Evolutionary conservation across 1,140 invertebrate genomes (phyloP).

Genomic region (Oppia nitens): DNA sequence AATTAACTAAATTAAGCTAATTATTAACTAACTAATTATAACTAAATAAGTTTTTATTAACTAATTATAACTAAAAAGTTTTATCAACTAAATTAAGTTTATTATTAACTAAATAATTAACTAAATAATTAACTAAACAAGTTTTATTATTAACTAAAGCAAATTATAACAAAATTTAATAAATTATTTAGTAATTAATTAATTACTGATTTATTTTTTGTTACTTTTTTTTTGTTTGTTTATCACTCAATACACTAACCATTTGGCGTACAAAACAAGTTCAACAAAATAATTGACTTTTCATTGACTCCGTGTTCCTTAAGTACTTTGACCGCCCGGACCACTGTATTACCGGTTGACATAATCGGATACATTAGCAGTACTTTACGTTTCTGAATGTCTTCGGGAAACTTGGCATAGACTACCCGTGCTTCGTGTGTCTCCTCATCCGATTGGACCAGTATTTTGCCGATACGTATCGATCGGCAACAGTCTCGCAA

Average conservation of each 20-base stretch:
- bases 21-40: no score
- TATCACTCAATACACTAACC: slow-evolving; percentile 24
- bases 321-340: slow-evolving; percentile 77
- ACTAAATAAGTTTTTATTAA: no score
- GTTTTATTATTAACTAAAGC: neutral
- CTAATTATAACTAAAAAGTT: no score
- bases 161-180: neutral
- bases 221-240: neutral
- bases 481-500: slow-evolving; percentile 90
- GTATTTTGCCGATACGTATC: slow-evolving; percentile 91
- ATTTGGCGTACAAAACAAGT: slow-evolving; percentile 83
- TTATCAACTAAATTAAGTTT: neutral
- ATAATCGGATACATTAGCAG: slow-evolving; percentile 97
- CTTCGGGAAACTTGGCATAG: slow-evolving; percentile 93
- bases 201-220: no score
- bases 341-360: slow-evolving; percentile 90
- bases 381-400: slow-evolving; percentile 69
- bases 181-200: no score
- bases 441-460: slow-evolving; percentile 87
- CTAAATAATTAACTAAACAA: neutral
- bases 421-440: slow-evolving; percentile 51
- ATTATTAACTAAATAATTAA: neutral
- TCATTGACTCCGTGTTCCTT: slow-evolving; percentile 82
- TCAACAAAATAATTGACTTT: slow-evolving; percentile 83
- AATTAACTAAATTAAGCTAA: no score